Conservation (phyloP, 1,140 invertebrate genomes). For the Trypoxylus dichotomus region DNA sequence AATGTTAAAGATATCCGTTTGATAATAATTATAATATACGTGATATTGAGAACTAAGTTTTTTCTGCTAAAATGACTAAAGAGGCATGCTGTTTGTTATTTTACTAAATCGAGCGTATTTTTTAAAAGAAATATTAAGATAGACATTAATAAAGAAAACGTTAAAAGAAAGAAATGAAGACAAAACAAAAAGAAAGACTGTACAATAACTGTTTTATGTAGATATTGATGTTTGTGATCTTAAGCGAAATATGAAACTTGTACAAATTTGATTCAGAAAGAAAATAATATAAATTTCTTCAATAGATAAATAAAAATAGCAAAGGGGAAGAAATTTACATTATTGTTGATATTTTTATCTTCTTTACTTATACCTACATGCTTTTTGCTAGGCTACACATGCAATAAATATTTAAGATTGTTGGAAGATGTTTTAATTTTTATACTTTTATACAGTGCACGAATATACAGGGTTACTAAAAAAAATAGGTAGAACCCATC, state of each 20-base stretch:
- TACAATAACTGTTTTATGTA: not conserved
- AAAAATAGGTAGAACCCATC: not conserved
- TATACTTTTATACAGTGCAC: not conserved
- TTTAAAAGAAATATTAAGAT: not conserved
- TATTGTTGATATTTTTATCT: not conserved
- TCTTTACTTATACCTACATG: conserved; percentile 21
- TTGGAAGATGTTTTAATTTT: not conserved
- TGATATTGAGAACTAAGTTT: not conserved
- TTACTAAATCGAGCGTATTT: conserved; percentile 1
- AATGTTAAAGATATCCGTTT: not conserved
- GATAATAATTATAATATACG: not conserved
- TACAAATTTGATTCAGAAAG: not conserved
- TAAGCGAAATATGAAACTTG: not conserved
- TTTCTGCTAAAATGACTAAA: conserved; percentile 19
- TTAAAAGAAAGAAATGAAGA: not conserved
- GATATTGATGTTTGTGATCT: not conserved
- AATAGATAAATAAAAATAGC: not conserved
- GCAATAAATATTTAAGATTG: conserved; percentile 21
- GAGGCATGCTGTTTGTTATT: conserved; percentile 4
- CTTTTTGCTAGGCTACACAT: conserved; percentile 15
- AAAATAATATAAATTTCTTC: not conserved
- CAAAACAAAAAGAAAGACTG: not conserved
- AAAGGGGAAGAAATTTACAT: not conserved
- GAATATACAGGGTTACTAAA: not conserved
- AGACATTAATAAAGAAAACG: not conserved